Evolutionary conservation across 2,888 invertebrate species (phyloP), one percentile per base, ranked within the genome.

Genomic region (Malthinus seriepunctatus): DNA sequence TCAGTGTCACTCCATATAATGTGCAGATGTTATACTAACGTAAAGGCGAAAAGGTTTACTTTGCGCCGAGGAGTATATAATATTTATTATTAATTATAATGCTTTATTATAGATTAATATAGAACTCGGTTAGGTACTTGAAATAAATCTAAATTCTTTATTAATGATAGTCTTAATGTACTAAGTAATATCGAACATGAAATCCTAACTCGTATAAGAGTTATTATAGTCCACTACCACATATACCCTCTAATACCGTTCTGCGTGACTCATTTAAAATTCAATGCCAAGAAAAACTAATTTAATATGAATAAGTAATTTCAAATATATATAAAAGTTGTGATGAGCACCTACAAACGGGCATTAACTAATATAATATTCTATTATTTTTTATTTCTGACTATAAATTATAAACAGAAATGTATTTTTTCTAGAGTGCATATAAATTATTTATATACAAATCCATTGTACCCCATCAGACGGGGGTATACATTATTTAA

Each of bases 281-380:
- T 75, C 76, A 73, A 75, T 73, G 73, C 74, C 73, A 74, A 75
- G 75, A 74, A 76, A 75, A 78, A 76, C 78, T 78, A 78, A 78
- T 78, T 78, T 77, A 76, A 78, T 76, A 77, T 78, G 77, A 78
- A 78, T 78, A 77, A 78, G 75, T 78, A 76, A 78, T 77, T 73
- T 71, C 75, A 75, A 76, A 78, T 78, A 78, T 77, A 78, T 76
- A 77, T 76, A 75, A 76, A 76, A 74, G 72, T 70, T 69, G 58
- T 68, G 69, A 71, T 69, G 73, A 69, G 67, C 67, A 63, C 64
- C 59, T 66, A 63, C 63, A 61, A 70, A 69, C 73, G 72, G 72
- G 73, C 71, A 76, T 76, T 75, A 74, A 76, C 77, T 78, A 76
- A 78, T 79, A 78, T 78, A 79, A 77, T 79, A 79, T 78, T 78